Evolutionary conservation across 2,797 vertebrate species (phyloP).

Genomic region (Fundulus diaphanus): DNA sequence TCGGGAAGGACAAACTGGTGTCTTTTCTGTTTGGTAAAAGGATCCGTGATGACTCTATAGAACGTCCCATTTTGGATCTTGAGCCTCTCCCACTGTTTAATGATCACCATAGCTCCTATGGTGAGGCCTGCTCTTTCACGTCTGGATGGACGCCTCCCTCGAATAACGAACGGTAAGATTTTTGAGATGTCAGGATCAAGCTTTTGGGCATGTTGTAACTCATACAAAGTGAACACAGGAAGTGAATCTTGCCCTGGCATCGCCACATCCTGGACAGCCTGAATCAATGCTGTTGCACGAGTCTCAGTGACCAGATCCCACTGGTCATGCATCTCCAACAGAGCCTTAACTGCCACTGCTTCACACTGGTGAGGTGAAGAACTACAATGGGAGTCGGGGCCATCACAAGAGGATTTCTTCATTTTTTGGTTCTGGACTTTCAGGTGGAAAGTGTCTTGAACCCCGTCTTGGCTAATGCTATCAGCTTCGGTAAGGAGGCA

Average conservation of each 20-base stretch:
- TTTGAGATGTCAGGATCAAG: not conserved
- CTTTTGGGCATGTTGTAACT: not conserved
- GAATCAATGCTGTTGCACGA: not conserved
- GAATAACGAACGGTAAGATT: not conserved
- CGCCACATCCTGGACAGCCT: not conserved
- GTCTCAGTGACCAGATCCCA: not conserved
- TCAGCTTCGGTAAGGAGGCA: not conserved
- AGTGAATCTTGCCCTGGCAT: not conserved
- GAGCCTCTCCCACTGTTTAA: not conserved
- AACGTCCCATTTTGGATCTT: not conserved
- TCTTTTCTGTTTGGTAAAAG: not conserved
- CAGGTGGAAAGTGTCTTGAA: not conserved
- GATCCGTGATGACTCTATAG: not conserved
- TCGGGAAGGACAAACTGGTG: constrained; percentile 9
- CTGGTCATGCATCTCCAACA: constrained; percentile 1
- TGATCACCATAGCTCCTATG: not conserved
- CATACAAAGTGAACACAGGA: not conserved
- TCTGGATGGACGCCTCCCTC: not conserved
- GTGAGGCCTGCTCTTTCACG: not conserved
- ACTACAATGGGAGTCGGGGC: not conserved
- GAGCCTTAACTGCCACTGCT: not conserved
- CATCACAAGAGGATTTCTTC: not conserved
- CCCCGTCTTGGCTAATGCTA: not conserved
- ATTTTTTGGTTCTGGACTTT: not conserved
- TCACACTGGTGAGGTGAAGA: not conserved